Base-by-base conservation (phyloP, 2,888 invertebrate species). In the Schizotus pectinicornis region DNA sequence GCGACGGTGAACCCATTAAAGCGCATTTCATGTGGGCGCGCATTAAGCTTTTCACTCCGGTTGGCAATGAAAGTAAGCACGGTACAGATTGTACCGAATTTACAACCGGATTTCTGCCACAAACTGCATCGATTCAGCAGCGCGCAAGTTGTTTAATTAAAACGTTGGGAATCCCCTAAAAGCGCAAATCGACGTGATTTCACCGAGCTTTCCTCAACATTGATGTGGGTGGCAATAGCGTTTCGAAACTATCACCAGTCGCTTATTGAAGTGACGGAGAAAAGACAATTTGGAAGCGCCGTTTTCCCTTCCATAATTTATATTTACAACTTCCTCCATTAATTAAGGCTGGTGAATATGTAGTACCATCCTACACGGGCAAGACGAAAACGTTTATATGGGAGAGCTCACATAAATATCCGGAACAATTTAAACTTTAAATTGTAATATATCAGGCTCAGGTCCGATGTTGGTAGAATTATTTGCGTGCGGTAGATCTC, bases 261-360 rank as follows among this genome's bases (percentile, higher is more conserved):
- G n/a, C 12, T 37, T 37, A 37, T 39, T 22, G 13, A n/a, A n/a
- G 22, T 39, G 14, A 39, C 9, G 22, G 8, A n/a, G n/a, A 11
- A 11, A 2, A 39, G 22, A 22, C 22, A 39, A 39, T 22, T 22
- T 22, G 22, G 2, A 22, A 11, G 7, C n/a, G 11, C 14, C 9
- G n/a, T 12, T n/a, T 3, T 13, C 14, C 22, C 14, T 13, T n/a
- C 14, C 22, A 39, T 13, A n/a, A 30, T 11, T 30, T 22, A 41
- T 56, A 60, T 64, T 62, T 62, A 64, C 57, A 47, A 50, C 62
- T 62, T 64, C 57, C 60, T 45, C 58, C 57, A 60, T 56, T 64
- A 61, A 64, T 64, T 64, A 62, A 53, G 22, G 5, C 22, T 22
- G 22, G 22, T 58, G 55, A 59, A 54, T 53, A 47, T 42, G 39